phyloP scores from a whole-genome alignment of 2,797 vertebrate species.

The Silurus lanzhouensis region DNA sequence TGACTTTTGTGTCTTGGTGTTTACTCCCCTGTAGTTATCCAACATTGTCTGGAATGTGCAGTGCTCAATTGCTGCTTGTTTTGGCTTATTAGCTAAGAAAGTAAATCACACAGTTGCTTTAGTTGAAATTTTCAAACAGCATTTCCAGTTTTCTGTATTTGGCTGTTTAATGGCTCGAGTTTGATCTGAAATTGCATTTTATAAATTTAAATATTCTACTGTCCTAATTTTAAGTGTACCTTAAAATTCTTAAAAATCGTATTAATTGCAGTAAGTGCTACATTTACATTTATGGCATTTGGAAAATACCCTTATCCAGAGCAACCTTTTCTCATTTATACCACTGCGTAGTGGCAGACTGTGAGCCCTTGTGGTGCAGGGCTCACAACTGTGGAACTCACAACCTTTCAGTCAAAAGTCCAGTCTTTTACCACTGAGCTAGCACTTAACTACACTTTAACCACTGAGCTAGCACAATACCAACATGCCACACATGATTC shows the following conservation, averaged over 20 bases:
- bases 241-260: not conserved
- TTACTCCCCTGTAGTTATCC: conserved; percentile 18
- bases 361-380: too few species aligned
- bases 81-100: conserved; percentile 42
- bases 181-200: not conserved
- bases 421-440: too few species aligned
- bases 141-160: not conserved
- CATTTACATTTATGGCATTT: too few species aligned
- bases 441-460: not conserved
- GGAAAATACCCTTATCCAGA: too few species aligned
- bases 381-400: too few species aligned
- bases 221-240: not conserved
- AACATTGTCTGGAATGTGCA: conserved; percentile 35
- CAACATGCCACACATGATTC: not conserved
- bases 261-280: not conserved
- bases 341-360: too few species aligned
- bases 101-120: conserved; percentile 39
- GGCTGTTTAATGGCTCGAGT: not conserved
- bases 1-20: not conserved
- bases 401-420: too few species aligned
- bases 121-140: conserved; percentile 34
- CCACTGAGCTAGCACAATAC: not conserved
- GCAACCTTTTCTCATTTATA: too few species aligned
- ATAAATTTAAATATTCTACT: not conserved
- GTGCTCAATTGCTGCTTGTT: conserved; percentile 44